These are phyloP conservation scores for Drosophila virilis DNA, from an alignment of 1,140 invertebrate genomes.

Conservation along the genomic window DNA sequence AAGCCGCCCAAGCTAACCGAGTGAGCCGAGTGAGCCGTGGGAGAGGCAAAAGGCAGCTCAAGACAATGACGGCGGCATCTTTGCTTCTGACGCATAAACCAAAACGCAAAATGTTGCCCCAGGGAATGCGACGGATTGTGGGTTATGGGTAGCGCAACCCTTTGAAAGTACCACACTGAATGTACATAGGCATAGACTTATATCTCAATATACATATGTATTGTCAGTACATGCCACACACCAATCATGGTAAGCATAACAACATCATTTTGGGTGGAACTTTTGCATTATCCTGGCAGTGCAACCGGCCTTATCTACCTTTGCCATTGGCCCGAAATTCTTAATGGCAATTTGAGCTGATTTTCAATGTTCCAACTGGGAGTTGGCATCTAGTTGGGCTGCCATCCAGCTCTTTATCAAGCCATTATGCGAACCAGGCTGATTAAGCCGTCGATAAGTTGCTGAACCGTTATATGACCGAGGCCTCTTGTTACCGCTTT, in stretches of 20 bases:
- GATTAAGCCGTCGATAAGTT: constrained; percentile 77
- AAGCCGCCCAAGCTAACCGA: background rate
- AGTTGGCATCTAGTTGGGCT: constrained; percentile 52
- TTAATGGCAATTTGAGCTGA: constrained; percentile 81
- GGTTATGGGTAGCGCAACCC: constrained; percentile 49
- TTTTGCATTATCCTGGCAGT: constrained; percentile 63
- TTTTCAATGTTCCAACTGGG: constrained; percentile 84
- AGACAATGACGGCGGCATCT: constrained; percentile 74
- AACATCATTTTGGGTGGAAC: constrained; percentile 55
- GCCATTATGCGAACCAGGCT: constrained; percentile 70
- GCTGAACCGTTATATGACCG: constrained; percentile 29
- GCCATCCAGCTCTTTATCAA: constrained; percentile 73
- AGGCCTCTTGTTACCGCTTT: background rate
- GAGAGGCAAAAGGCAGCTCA: constrained; percentile 38
- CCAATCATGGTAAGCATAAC: constrained; percentile 59
- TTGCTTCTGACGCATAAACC: constrained; percentile 78
- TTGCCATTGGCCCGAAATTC: constrained; percentile 55
- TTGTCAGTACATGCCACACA: constrained; percentile 19
- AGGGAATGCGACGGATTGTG: constrained; percentile 52
- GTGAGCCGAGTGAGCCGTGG: constrained; percentile 13
- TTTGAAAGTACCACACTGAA: constrained; percentile 44
- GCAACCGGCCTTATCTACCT: constrained; percentile 62
- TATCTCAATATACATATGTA: background rate
- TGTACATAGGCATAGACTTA: background rate
- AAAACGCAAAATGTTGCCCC: constrained; percentile 81